Conservation (phyloP, 1,140 invertebrate genomes). For the Pissodes strobi region DNA sequence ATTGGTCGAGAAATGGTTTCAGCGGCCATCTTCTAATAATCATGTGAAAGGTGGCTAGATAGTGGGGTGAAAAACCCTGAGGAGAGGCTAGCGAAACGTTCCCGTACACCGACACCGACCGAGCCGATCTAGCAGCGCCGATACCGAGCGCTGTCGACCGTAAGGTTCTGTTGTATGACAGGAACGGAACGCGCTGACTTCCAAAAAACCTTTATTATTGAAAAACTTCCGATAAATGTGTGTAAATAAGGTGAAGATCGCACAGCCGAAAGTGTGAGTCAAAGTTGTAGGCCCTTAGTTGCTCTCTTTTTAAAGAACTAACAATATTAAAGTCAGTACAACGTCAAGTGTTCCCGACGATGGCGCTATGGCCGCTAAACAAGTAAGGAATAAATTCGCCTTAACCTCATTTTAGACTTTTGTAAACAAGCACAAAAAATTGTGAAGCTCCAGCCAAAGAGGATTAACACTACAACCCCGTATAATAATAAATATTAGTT, state of each 20-base stretch:
- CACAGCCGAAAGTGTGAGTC: conserved; percentile 27
- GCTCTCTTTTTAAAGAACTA: conserved; percentile 29
- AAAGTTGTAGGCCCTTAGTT: conserved; percentile 22
- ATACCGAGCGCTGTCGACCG: conserved; percentile 38
- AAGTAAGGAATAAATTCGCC: conserved; percentile 50
- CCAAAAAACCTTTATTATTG: conserved; percentile 37
- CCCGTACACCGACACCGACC: conserved; percentile 34
- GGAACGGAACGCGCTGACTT: conserved; percentile 39
- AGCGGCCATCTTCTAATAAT: conserved; percentile 52
- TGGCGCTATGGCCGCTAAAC: conserved; percentile 53
- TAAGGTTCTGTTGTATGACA: conserved; percentile 39
- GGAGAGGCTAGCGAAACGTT: conserved; percentile 43
- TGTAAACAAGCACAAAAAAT: conserved; percentile 40
- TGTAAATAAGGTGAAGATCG: conserved; percentile 38
- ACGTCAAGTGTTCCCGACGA: conserved; percentile 51
- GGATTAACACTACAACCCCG: neutral
- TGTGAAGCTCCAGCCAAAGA: neutral
- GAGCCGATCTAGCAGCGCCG: conserved; percentile 34
- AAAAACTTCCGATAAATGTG: conserved; percentile 34
- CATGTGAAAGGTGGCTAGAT: conserved; percentile 44
- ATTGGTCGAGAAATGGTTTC: conserved; percentile 44
- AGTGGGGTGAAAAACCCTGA: conserved; percentile 34
- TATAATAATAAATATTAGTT: neutral
- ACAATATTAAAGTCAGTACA: conserved; percentile 39
- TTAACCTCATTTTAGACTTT: conserved; percentile 49